Conservation (phyloP, 2,113 vertebrate species). For the Lampris incognitus region DNA sequence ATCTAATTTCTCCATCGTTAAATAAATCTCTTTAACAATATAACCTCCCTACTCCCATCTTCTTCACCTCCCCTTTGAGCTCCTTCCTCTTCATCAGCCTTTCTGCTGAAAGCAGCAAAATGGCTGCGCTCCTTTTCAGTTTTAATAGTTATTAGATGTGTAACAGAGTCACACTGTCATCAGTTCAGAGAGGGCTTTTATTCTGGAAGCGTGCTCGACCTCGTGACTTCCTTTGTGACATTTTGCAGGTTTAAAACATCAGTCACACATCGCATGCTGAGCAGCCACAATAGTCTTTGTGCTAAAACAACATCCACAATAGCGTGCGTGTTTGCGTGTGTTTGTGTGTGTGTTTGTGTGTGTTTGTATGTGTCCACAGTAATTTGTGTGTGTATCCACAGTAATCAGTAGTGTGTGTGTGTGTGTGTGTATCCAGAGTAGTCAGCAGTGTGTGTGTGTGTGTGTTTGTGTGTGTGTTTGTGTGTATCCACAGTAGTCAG, state of each 20-base stretch:
- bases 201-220: conserved; percentile 68
- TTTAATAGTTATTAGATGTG: conserved; percentile 78
- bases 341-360: background rate
- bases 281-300: conserved; percentile 64
- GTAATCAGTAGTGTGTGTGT: no score
- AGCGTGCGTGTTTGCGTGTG: background rate
- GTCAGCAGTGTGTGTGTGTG: no score
- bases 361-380: background rate
- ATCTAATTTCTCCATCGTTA: conserved; percentile 76
- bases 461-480: no score
- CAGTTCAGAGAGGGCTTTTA: conserved; percentile 63
- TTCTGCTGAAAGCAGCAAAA: conserved; percentile 81
- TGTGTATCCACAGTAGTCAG: no score
- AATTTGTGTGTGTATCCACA: no score
- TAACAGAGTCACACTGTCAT: conserved; percentile 68
- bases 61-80: conserved; percentile 31
- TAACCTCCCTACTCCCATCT: conserved; percentile 20
- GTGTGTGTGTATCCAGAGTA: no score
- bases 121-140: conserved; percentile 68
- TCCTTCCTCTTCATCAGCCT: conserved; percentile 55
- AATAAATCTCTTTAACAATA: conserved; percentile 80
- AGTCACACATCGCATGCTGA: conserved; percentile 59
- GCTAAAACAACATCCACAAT: conserved; percentile 9
- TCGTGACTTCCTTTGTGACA: conserved; percentile 77
- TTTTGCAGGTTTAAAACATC: conserved; percentile 77